These are phyloP conservation scores for Hippolais icterina DNA, from an alignment of 2,113 vertebrate genomes.

Conservation along the genomic window DNA sequence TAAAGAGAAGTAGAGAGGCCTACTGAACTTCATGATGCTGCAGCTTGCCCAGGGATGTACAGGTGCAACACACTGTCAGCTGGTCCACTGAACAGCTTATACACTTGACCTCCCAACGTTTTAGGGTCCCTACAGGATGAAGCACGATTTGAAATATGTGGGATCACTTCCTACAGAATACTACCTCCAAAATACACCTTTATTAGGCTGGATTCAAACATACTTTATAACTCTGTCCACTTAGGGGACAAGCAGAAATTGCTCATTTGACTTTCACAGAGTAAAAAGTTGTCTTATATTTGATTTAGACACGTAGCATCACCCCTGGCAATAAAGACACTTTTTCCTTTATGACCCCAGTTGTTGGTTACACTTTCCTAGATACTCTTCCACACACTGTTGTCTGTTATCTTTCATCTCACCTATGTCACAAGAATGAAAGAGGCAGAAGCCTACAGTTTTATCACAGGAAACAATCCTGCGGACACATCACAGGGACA, in stretches of 20 bases:
- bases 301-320: not conserved
- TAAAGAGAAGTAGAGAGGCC: not conserved
- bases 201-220: not conserved
- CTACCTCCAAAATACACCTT: not conserved
- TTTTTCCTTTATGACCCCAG: not conserved
- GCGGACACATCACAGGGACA: not conserved
- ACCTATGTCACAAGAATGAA: not conserved
- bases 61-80: fast-evolving
- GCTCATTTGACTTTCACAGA: not conserved
- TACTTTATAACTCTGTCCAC: not conserved
- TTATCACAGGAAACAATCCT: slow-evolving; percentile 7
- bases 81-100: not conserved
- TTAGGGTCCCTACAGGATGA: not conserved
- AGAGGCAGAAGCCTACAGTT: not conserved
- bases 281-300: not conserved
- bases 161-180: not conserved
- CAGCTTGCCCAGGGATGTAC: not conserved
- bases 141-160: not conserved
- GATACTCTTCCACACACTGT: not conserved
- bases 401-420: not conserved
- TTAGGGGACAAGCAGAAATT: not conserved
- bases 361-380: not conserved
- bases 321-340: not conserved
- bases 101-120: fast-evolving
- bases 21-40: not conserved